Evolutionary conservation across 2,888 invertebrate species (phyloP).

Genomic region (Muscina levida): DNA sequence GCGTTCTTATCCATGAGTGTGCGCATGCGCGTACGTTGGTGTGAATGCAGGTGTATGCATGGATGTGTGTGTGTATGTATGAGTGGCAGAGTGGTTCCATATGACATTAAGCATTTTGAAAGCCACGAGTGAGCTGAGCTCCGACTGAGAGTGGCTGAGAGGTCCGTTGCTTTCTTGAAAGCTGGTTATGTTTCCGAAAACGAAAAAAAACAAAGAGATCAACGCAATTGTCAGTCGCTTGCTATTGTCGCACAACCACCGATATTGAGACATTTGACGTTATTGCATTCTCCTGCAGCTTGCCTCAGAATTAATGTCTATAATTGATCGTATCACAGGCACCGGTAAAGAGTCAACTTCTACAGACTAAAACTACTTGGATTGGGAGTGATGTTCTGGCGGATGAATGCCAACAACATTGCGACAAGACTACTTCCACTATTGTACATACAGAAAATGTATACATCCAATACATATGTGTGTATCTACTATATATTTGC

Average conservation of each 20-base stretch:
- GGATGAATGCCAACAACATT: background rate
- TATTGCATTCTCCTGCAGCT: conserved; percentile 73
- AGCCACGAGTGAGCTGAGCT: conserved; percentile 29
- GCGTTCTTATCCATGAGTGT: no score
- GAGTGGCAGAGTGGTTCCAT: conserved; percentile 11
- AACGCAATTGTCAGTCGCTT: conserved; percentile 25
- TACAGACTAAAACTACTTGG: background rate
- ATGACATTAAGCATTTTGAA: conserved; percentile 59
- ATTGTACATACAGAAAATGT: no score
- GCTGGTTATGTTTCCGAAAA: conserved; percentile 24
- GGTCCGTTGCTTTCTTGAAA: background rate
- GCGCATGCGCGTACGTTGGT: no score
- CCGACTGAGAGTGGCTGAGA: conserved; percentile 20
- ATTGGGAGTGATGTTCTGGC: background rate
- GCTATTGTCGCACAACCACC: conserved; percentile 5
- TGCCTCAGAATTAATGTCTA: conserved; percentile 60
- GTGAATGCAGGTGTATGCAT: background rate
- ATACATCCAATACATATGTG: no score
- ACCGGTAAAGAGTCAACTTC: conserved; percentile 20
- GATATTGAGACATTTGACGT: conserved; percentile 62
- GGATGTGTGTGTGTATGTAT: conserved; percentile 3
- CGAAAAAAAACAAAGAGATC: conserved; percentile 18
- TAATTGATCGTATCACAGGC: conserved; percentile 47
- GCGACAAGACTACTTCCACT: no score
- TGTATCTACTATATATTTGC: no score